Evolutionary conservation across 2,888 invertebrate species (phyloP).

Genomic region (Beris morrisii): DNA sequence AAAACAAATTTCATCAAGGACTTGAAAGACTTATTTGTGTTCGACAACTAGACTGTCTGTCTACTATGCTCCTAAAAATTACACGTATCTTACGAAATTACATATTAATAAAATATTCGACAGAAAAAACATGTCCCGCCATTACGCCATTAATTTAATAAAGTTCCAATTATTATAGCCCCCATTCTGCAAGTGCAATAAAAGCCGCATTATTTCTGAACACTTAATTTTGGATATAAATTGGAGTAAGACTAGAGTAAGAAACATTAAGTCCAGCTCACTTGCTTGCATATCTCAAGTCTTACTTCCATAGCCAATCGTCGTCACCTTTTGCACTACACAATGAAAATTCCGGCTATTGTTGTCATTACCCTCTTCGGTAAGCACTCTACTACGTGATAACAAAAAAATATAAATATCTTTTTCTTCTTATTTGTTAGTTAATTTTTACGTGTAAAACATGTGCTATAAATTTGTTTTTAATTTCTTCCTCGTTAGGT

Average conservation of each 20-base stretch:
- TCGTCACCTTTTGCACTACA: neutral
- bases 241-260: conserved; percentile 27
- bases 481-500: neutral
- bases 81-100: too few species aligned
- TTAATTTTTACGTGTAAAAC: neutral
- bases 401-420: neutral
- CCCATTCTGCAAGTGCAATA: too few species aligned
- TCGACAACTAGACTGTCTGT: too few species aligned
- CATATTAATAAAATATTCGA: too few species aligned
- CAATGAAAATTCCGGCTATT: conserved; percentile 25
- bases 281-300: conserved; percentile 3
- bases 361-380: conserved; percentile 29
- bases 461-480: neutral
- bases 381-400: neutral
- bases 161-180: too few species aligned
- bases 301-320: too few species aligned
- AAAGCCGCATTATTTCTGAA: too few species aligned
- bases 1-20: too few species aligned
- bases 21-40: too few species aligned
- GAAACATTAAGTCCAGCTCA: conserved; percentile 22
- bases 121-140: too few species aligned
- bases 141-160: too few species aligned
- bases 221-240: conserved; percentile 17
- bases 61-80: too few species aligned
- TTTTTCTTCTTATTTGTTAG: neutral